Evolutionary conservation across 2,113 vertebrate genomes (phyloP).

Genomic region (Aphyosemion australe): DNA sequence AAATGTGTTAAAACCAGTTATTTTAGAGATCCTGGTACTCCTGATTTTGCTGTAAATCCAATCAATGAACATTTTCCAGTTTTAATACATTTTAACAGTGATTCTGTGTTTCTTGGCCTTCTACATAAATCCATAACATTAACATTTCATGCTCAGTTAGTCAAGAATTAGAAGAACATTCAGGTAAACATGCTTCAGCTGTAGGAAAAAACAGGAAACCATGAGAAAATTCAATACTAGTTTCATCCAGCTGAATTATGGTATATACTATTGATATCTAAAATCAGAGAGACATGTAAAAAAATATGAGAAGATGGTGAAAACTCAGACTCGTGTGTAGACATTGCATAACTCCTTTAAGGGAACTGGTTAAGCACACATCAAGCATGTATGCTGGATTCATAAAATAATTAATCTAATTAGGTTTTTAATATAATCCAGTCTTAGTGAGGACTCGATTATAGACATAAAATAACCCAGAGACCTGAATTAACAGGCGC

Average conservation of each 20-base stretch:
- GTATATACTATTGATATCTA: no score
- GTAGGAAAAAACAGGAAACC: neutral
- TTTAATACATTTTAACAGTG: neutral
- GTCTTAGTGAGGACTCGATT: neutral
- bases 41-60: no score
- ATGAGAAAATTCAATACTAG: no score
- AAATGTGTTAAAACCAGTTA: no score
- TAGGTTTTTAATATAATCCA: neutral
- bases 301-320: no score
- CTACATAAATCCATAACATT: neutral
- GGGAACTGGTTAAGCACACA: neutral
- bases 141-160: neutral
- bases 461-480: neutral
- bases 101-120: neutral
- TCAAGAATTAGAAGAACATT: neutral
- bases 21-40: no score
- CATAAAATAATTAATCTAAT: constrained; percentile 2
- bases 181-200: no score
- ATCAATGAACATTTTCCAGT: no score
- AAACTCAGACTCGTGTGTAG: neutral
- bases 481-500: neutral
- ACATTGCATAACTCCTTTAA: constrained; percentile 1
- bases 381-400: neutral
- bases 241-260: neutral
- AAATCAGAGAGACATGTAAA: no score